Base-by-base conservation (phyloP, 23 tunicate genomes). In the Halocynthia aurantium region DNA sequence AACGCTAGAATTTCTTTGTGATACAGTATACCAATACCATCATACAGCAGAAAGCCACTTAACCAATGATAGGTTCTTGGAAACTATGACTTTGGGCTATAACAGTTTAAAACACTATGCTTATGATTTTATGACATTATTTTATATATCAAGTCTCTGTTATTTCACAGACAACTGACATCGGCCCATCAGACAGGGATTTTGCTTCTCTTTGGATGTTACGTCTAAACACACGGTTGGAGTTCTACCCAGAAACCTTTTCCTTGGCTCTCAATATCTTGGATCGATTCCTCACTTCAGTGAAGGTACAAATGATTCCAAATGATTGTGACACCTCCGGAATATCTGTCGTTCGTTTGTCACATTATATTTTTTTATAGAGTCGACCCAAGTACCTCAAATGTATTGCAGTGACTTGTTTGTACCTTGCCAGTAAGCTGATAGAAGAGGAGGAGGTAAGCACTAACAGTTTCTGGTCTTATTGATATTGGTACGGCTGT, bases 401-500 rank as follows among this genome's bases (percentile, higher is more conserved):
- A 64, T 92, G 98, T 75, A 92, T 92, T 17, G 92, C 90, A 8
- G 84, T 86, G 52, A 92, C 82, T 17, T 86, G 98, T 73, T 77
- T 92, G 12, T 92, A 92, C 74, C 70, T 92, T 7, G 98, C 98
- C 40, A 83, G 98, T 62, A 92, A 92, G 74, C 49, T 92, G 13
- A 55, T 72, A 18, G 92, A 92, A 77, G 98, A 92, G 75, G 98
- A 92, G 82, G 88, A 92, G 61, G 98, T 92, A 69, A 80, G 87
- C 61, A 53, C 64, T 58, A 15, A 58, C 1, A n/a, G 15, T 58
- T 58, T 15, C 64, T 13, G 64, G 2, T 58, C 64, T 58, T 2
- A 2, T 13, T 58, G 2, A 15, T 58, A 13, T 58, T 58, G 17
- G 17, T 13, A 1, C 64, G 64, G n/a, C 15, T 58, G 15, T 58